Base-by-base conservation (phyloP, 2,113 vertebrate species). In the Rhipidura dahli region DNA sequence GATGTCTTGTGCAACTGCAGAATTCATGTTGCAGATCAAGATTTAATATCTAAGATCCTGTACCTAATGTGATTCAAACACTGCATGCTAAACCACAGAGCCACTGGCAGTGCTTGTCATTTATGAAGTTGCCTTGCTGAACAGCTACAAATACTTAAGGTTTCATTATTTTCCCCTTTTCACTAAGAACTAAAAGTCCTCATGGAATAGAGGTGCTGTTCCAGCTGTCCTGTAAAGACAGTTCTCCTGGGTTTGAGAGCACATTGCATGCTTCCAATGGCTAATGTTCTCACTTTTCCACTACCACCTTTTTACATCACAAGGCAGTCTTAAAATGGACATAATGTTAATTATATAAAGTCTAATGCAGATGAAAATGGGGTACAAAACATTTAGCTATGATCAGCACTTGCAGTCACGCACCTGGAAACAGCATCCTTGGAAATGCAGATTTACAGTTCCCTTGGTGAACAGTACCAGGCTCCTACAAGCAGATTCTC, bases 141-240 rank as follows among this genome's bases (percentile, higher is more conserved):
- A 63, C 13, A 64, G 24, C 35, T 51, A 59, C 0, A 0, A 89
- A 42, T 17, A 5, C 4, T 16, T 26, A 12, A 40, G 9, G 18
- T 39, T 75, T 83, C 22, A 27, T 51, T 56, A 5, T 40, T 79
- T 35, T 33, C 15, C 12, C 6, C 7, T 51, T 82, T 64, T 60
- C 15, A 35, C 26, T 37, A 57, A 61, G 44, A 73, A 40, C 7
- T 51, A 24, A 72, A 86, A 78, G 54, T 31, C 6, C 49, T 77
- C 24, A 17, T 15, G 24, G 28, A 59, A 24, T 6, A 66, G 33
- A 70, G 16, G 7, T 13, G 9, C 4, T 10, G 37, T 60, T 47
- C 53, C 56, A 64, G 10, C 26, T 51, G 28, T 17, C 51, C 35
- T 5, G 4, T 45, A 39, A 54, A 72, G 27, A 42, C 31, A 59